Base-by-base conservation (phyloP, 2,888 invertebrate genomes). In the Hirtodrosophila confusa region DNA sequence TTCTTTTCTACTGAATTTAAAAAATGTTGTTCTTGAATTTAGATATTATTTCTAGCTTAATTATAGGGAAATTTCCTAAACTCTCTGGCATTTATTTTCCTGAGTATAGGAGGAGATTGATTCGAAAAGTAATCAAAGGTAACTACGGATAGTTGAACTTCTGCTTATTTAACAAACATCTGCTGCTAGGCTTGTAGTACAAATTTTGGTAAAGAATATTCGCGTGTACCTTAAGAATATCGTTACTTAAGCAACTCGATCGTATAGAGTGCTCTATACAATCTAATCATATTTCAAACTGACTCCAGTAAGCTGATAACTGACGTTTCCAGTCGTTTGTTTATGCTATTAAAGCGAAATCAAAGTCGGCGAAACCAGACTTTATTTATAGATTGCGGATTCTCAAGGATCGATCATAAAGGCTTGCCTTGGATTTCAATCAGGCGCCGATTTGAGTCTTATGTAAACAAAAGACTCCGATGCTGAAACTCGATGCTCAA, bases 381-480 rank as follows among this genome's bases (percentile, higher is more conserved):
- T 45, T 56, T 69, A 60, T 75, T 69, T 60, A 73, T 27, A 49
- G 47, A 37, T 6, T 45, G 8, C 0, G 11, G n/a, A 4, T 35
- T 9, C 10, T 39, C 44, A 60, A 45, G 43, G 23, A 23, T 43
- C 12, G 24, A 49, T 39, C 8, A 37, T 8, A 37, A 35, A 8
- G 1, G 4, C 1, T 8, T 17, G 17, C 17, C 17, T 17, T 17
- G 17, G 17, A 17, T 17, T 63, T 74, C 66, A 60, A 78, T 66
- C 24, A 12, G 9, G 41, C 31, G 54, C 57, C 57, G 44, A 33
- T 29, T 37, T 44, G 48, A 8, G 7, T 1, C 9, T 27, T 27
- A 43, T 36, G 44, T 77, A 82, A 82, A 66, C 63, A 72, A 67
- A 57, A 23, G 5, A 29, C 37, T 45, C 33, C 12, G 11, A 36